A percentile compares a stretch with the other conserved stretches of the same genome.
Evolutionary conservation across 2,797 vertebrate genomes (phyloP).

Genomic region (Anolis apletophallus): DNA sequence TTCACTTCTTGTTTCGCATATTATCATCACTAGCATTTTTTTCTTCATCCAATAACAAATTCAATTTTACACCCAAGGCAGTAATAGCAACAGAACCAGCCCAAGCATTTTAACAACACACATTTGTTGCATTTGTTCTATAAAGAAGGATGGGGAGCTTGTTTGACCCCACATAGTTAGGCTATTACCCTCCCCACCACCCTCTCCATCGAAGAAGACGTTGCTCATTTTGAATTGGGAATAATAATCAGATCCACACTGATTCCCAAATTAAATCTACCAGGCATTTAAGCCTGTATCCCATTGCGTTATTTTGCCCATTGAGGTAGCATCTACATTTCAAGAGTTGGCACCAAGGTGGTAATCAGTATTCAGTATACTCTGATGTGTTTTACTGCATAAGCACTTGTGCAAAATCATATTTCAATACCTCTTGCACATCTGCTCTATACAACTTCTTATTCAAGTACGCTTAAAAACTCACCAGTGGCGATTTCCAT

Average conservation of each 20-base stretch:
- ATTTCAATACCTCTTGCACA: too few relatives aligned
- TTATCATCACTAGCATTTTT: neutral
- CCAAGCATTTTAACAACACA: neutral
- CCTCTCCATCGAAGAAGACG: neutral
- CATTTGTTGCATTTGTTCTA: neutral
- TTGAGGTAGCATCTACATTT: too few relatives aligned
- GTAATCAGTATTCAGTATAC: too few relatives aligned
- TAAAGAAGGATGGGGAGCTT: neutral
- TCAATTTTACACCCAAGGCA: neutral
- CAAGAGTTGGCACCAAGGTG: too few relatives aligned
- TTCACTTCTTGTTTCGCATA: neutral
- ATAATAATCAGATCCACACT: neutral
- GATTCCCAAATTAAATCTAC: neutral
- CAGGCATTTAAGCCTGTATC: neutral
- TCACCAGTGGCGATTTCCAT: too few relatives aligned
- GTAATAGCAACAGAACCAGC: neutral
- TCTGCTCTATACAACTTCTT: too few relatives aligned
- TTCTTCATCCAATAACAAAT: neutral
- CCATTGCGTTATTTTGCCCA: too few relatives aligned
- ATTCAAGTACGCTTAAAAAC: too few relatives aligned
- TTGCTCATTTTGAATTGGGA: neutral
- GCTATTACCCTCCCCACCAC: neutral
- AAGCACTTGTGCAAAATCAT: too few relatives aligned
- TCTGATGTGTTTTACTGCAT: too few relatives aligned
- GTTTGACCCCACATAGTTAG: neutral